Evolutionary conservation across 2,113 vertebrate genomes (phyloP), one percentile per base, ranked within the genome.

Genomic region (Triplophysa dalaica): DNA sequence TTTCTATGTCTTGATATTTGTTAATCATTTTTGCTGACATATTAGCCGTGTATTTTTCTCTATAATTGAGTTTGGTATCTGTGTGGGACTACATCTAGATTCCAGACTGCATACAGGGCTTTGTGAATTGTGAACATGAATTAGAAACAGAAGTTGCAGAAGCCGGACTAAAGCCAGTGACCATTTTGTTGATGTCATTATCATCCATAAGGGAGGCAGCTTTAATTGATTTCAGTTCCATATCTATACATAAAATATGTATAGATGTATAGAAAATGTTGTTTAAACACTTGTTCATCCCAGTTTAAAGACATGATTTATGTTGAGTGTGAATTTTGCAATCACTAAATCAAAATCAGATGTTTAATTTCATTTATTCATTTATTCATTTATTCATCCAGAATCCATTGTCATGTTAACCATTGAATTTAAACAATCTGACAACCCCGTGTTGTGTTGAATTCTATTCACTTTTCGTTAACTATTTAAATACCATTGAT

Each of bases 71-170:
- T 89, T 87, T 84, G 58, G 83, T 77, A 77, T 79, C 82, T 90
- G 87, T 84, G 88, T 87, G 88, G 90, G 82, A 83, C 85, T 75
- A 8, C 89, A 86, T 85, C 83, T 85, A 89, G 80, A 77, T 88
- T 82, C 16, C 69, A 29, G 68, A 54, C 69, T 72, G 45, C 50
- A 64, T 45, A 79, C 78, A 16, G 5, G 33, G 50, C n/a, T 17
- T 21, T 33, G 60, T 43, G 43, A 50, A 52, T 45, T 45, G 33
- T 66, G 6, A 14, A 80, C 1, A 21, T 38, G 14, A 64, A 79
- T 79, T 64, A 54, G 45, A 72, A 66, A 80, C 70, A 80, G 61
- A 70, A 17, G 45, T 58, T 54, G 26, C 68, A 54, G 24, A 75
- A 58, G 69, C 54, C 0, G 2, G 22, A 24, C 24, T 19, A 2